These are phyloP conservation scores for Heterodera filipjevi DNA, from an alignment of 2,888 invertebrate species.

Conservation along the genomic window DNA sequence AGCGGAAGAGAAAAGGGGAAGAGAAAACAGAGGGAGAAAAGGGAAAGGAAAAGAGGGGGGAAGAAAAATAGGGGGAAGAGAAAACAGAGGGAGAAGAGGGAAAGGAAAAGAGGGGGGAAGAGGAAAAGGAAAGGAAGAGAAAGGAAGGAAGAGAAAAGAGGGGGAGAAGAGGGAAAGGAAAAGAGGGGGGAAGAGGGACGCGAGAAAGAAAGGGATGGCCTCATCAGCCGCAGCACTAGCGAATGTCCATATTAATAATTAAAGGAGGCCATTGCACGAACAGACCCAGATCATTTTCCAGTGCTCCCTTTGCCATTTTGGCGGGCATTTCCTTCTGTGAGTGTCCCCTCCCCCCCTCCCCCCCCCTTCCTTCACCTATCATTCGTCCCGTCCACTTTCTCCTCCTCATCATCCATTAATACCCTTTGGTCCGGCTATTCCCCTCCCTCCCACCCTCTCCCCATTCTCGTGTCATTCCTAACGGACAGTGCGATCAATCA, in stretches of 20 bases:
- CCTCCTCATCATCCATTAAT: neutral
- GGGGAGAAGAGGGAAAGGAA: neutral
- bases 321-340: slow-evolving; percentile 1
- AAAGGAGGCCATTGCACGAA: slow-evolving; percentile 9
- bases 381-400: neutral
- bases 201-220: neutral
- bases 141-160: neutral
- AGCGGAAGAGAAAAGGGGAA: neutral
- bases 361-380: neutral
- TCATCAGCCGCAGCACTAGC: too few relatives aligned
- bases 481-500: slow-evolving; percentile 15
- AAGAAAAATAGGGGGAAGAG: neutral
- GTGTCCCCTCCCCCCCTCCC: neutral
- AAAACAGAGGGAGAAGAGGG: neutral
- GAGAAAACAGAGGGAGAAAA: too few relatives aligned
- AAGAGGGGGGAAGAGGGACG: neutral
- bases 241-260: slow-evolving; percentile 16
- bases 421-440: neutral
- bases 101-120: neutral
- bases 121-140: neutral
- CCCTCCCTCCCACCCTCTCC: neutral
- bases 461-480: neutral
- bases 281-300: neutral
- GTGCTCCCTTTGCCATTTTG: neutral
- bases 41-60: neutral